phyloP scores from a whole-genome alignment of 2,113 vertebrate genomes.

The Seriola dumerili region DNA sequence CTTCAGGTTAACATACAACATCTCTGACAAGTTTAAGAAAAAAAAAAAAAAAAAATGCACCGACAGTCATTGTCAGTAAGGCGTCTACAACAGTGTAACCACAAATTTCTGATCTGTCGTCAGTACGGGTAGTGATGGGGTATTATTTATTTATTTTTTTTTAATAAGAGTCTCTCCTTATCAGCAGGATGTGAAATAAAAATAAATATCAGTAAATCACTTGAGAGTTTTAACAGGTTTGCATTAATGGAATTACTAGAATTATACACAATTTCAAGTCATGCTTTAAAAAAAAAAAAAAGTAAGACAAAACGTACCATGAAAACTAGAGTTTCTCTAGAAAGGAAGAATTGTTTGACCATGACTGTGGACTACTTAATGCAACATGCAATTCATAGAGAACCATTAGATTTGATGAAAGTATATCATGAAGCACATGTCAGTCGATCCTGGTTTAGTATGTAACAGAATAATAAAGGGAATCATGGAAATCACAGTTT shows the following conservation, averaged over 20 bases:
- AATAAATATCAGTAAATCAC: constrained; percentile 79
- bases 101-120: constrained; percentile 26
- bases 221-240: constrained; percentile 58
- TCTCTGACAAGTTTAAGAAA: no score
- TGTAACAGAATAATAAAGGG: constrained; percentile 52
- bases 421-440: constrained; percentile 11
- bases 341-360: constrained; percentile 28
- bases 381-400: constrained; percentile 37
- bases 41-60: not conserved
- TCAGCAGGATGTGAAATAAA: constrained; percentile 81
- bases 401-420: constrained; percentile 23
- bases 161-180: constrained; percentile 49
- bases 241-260: constrained; percentile 59
- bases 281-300: constrained; percentile 44
- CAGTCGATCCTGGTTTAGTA: constrained; percentile 40
- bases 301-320: constrained; percentile 71
- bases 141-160: not conserved
- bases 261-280: constrained; percentile 74
- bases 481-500: constrained; percentile 81
- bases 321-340: constrained; percentile 27
- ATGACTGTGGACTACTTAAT: constrained; percentile 8
- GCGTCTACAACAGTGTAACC: constrained; percentile 60
- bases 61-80: constrained; percentile 5
- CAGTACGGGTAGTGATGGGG: constrained; percentile 42
- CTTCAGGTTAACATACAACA: constrained; percentile 38